Conservation (phyloP, 2,113 vertebrate species). For the Arothron firmamentum region DNA sequence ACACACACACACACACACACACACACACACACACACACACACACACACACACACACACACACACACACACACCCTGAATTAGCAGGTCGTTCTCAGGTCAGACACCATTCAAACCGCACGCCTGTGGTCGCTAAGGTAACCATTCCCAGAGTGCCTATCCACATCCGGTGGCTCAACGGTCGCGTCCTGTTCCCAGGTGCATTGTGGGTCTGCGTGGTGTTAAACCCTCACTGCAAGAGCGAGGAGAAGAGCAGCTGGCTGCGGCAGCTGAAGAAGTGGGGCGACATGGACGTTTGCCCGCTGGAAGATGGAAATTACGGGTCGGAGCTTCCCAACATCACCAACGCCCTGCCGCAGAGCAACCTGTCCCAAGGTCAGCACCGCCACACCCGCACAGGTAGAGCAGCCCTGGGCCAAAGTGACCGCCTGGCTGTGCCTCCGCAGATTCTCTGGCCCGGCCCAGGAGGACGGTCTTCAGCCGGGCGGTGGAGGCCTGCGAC, state of each 20-base stretch:
- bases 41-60: no score
- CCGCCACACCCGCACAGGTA: neutral
- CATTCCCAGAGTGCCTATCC: no score
- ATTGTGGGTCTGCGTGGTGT: slow-evolving; percentile 95
- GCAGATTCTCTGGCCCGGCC: slow-evolving; percentile 89
- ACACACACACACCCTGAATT: no score
- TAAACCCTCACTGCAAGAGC: slow-evolving; percentile 96
- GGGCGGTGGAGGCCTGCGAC: slow-evolving; percentile 93
- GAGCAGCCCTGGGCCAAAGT: no score
- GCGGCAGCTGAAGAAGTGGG: slow-evolving; percentile 93
- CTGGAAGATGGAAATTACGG: slow-evolving; percentile 97
- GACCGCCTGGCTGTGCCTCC: neutral
- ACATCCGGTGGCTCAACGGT: neutral
- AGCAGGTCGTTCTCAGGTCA: no score
- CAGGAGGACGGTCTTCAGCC: slow-evolving; percentile 90
- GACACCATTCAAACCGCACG: no score
- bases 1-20: no score
- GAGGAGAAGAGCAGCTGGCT: slow-evolving; percentile 95
- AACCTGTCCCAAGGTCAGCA: slow-evolving; percentile 86
- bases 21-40: no score
- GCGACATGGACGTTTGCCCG: slow-evolving; percentile 93
- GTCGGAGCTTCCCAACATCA: slow-evolving; percentile 95
- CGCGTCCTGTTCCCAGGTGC: slow-evolving; percentile 77
- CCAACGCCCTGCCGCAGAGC: slow-evolving; percentile 92
- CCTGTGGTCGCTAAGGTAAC: no score